Evolutionary conservation across 2,888 invertebrate genomes (phyloP).

Genomic region (Cartodere bifasciata): DNA sequence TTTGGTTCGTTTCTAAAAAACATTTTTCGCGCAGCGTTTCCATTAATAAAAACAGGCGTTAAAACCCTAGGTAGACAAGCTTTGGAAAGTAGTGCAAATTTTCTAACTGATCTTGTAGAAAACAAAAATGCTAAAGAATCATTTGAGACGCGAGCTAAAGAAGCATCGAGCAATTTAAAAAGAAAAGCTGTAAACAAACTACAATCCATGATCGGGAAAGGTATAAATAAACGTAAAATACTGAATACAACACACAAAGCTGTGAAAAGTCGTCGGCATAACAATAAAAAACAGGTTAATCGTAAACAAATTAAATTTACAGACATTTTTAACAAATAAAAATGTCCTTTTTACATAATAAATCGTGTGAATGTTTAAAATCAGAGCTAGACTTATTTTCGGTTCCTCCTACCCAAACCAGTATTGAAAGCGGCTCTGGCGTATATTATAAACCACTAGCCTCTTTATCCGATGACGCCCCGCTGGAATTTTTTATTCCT

Average conservation of each 20-base stretch:
- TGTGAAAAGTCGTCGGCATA: too few species aligned
- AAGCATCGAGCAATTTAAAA: neutral
- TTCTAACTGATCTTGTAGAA: neutral
- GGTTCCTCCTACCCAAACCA: conserved; percentile 19
- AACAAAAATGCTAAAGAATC: neutral
- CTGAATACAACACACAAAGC: too few species aligned
- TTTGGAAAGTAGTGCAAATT: conserved; percentile 1
- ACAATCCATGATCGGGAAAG: neutral
- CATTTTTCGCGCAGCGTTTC: neutral
- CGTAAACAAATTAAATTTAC: too few species aligned
- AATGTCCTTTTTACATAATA: conserved; percentile 17
- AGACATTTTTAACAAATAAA: conserved; percentile 10
- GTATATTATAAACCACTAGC: conserved; percentile 19
- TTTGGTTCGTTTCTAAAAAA: neutral
- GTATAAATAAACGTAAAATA: too few species aligned
- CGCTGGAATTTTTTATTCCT: conserved; percentile 19
- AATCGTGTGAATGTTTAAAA: conserved; percentile 17
- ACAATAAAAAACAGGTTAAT: too few species aligned
- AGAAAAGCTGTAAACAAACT: neutral
- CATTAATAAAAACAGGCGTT: neutral
- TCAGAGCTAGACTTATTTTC: conserved; percentile 18
- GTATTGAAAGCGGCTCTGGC: conserved; percentile 16
- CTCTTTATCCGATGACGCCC: conserved; percentile 16
- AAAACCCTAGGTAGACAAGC: neutral
- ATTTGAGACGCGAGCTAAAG: neutral